Evolutionary conservation across 2,113 vertebrate genomes (phyloP).

Genomic region (Agapornis roseicollis): DNA sequence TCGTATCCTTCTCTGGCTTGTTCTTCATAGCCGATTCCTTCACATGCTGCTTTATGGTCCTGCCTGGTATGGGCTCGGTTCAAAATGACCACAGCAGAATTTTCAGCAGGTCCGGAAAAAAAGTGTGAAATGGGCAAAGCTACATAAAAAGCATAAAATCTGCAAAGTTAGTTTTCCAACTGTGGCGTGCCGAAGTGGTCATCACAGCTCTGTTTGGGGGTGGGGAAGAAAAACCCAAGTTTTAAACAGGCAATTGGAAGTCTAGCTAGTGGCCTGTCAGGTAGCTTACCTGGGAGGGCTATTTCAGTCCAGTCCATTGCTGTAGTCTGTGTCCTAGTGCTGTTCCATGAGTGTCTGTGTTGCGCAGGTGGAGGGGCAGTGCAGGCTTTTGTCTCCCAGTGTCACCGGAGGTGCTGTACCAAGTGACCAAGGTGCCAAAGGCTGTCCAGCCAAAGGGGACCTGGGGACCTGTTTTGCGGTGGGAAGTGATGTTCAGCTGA

Average conservation of each 20-base stretch:
- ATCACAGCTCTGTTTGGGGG: not conserved
- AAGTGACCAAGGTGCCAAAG: rapidly evolving
- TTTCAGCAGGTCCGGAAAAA: not conserved
- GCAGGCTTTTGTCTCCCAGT: not conserved
- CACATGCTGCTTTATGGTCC: not conserved
- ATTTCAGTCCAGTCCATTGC: not conserved
- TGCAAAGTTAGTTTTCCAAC: not conserved
- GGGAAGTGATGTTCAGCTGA: not conserved
- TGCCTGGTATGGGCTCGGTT: not conserved
- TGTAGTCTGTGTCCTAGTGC: not conserved
- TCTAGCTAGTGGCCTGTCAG: not conserved
- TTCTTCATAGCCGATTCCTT: not conserved
- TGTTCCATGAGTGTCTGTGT: rapidly evolving
- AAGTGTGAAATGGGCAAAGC: not conserved
- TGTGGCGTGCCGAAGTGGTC: rapidly evolving
- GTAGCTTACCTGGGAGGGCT: not conserved
- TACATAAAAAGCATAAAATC: not conserved
- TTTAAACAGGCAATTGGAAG: not conserved
- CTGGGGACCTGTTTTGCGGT: not conserved
- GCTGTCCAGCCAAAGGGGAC: not conserved
- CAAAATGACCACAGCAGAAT: not conserved
- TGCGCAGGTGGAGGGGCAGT: not conserved
- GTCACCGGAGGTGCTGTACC: not conserved
- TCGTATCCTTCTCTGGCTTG: not conserved
- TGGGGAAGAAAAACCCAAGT: not conserved